Percentiles rank a stretch among this genome's conserved stretches.
Evolutionary conservation across 2,888 invertebrate genomes (phyloP).

Genomic region (Pristionchus entomophagus): DNA sequence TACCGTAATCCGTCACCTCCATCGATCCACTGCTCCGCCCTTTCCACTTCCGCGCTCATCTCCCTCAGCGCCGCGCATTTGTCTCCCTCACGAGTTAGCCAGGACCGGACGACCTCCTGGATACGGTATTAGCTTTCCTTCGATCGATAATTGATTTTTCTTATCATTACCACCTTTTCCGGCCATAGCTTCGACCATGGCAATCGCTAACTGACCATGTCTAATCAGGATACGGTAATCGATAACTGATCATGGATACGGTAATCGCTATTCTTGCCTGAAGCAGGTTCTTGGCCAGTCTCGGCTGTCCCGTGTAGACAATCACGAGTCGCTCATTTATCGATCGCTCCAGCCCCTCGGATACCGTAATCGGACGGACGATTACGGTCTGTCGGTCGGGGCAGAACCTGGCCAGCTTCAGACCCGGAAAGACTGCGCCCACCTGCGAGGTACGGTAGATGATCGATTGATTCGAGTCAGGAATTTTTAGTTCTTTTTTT

Average conservation of each 20-base stretch:
- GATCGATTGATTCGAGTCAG: too few species aligned
- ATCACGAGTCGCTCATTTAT: slow-evolving; percentile 78
- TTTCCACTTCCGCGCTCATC: slow-evolving; percentile 19
- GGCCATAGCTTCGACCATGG: too few species aligned
- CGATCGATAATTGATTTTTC: too few species aligned
- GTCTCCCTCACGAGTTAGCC: slow-evolving; percentile 37
- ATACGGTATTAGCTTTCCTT: too few species aligned
- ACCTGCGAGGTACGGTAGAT: slow-evolving; percentile 69
- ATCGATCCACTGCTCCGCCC: slow-evolving; percentile 19
- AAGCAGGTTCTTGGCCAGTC: slow-evolving; percentile 80
- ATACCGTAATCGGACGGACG: background rate
- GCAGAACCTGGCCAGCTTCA: slow-evolving; percentile 77
- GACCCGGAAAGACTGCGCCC: slow-evolving; percentile 78
- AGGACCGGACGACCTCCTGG: slow-evolving; percentile 39
- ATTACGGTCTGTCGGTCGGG: background rate
- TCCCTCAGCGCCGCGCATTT: slow-evolving; percentile 15
- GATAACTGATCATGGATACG: background rate
- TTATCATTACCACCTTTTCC: too few species aligned
- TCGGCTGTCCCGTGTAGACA: slow-evolving; percentile 80
- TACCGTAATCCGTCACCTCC: background rate
- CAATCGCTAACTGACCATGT: too few species aligned
- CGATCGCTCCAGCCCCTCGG: slow-evolving; percentile 65
- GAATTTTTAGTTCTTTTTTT: too few species aligned
- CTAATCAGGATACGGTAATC: background rate
- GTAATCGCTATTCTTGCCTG: slow-evolving; percentile 72